Base-by-base conservation (phyloP, 53 echinoderm and acorn worm species). In the Crossaster papposus region DNA sequence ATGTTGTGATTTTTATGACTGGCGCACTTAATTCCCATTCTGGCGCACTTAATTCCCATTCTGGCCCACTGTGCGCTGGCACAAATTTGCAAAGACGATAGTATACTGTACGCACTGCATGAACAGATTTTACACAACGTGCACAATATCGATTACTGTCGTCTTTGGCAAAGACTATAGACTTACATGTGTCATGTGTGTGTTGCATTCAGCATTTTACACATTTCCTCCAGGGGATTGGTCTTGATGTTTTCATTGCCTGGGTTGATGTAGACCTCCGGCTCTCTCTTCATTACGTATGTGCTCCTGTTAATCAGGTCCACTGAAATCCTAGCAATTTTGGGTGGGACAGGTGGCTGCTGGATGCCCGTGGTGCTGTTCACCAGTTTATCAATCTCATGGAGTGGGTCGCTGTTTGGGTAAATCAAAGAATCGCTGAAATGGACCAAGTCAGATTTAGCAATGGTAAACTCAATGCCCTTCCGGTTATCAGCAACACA, bases 191-290 rank as follows among this genome's bases (percentile, higher is more conserved):
- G 87, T 87, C 87, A 87, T 87, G 77, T 87, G 77, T 51, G 87
- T 58, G 95, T 93, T 10, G 90, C 91, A 85, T 96, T 96, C 15
- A 96, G 94, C 96, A 96, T 94, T 89, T 94, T 96, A 54, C 94
- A 92, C 94, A 96, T 96, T 73, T 96, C 96, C 54, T 96, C 94
- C 20, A 96, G 87, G 8, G 96, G 96, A 54, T 96, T 94, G 51
- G 90, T 94, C 74, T 75, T 81, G 31, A 86, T 73, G 74, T 90
- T 90, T 23, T 92, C 92, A 29, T n/a, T 89, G 54, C 89, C 82
- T 14, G 91, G 91, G 35, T 91, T 91, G 24, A 91, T 70, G 33
- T 91, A 91, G 23, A 91, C 35, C 64, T 91, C 91, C 26, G 83
- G 91, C 38, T 84, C 84, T 63, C 85, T 36, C 78, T 83, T 92